Base-by-base conservation (phyloP, 2,113 vertebrate genomes). In the Perognathus longimembris region DNA sequence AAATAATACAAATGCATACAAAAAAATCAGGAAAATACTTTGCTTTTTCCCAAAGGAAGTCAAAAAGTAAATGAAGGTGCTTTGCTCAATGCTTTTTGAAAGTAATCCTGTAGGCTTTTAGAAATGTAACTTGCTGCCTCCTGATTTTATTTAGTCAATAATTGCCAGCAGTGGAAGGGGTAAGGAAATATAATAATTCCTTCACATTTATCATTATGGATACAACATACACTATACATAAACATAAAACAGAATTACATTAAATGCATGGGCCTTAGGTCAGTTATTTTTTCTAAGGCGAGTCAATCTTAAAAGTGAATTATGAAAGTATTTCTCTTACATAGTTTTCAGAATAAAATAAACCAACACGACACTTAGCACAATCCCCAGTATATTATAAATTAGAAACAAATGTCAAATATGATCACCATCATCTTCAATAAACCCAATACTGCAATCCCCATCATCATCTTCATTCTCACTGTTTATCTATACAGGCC, bases 141-240 rank as follows among this genome's bases (percentile, higher is more conserved):
- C 34, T 86, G 15, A 82, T 86, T 76, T 88, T 64, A 73, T 71
- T 61, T 85, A 90, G 66, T 78, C 88, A 82, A 67, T 79, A 88
- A 78, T 4, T 78, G 78, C 3, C 3, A 61, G 14, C 66, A 79
- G n/a, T 30, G 21, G 42, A 26, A 87, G 12, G 75, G 20, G 7
- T 73, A 87, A 74, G 21, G 14, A 85, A 88, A 77, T 1, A 54
- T 40, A 63, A 10, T 4, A 66, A 11, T 71, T 70, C 24, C 38
- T 4, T 45, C 32, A 78, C 30, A 74, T 64, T 85, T 83, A 32
- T 93, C 50, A 54, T 70, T 66, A 85, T 18, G 34, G 71, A 67
- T 18, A 18, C 21, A 88, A 79, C 1, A 36, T 24, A 32, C 1
- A 50, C 6, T 32, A 82, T 61, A 84, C 4, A 32, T 42, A 82